Base-by-base conservation (phyloP, 1,140 invertebrate genomes). In the Macrotrachela quadricornifera region DNA sequence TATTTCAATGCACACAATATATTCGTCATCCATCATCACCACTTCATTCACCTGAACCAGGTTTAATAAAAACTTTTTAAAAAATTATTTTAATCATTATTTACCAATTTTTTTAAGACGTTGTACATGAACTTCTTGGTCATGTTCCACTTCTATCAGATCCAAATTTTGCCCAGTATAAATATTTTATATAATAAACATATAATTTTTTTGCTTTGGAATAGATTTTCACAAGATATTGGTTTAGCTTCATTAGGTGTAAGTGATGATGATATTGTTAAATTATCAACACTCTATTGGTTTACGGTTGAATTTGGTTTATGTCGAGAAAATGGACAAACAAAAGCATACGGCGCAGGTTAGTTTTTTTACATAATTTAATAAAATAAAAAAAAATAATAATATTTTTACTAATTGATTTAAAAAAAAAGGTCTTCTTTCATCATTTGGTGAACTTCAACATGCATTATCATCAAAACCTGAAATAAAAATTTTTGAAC, bases 1-100 rank as follows among this genome's bases (percentile, higher is more conserved):
- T 95, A 51, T 99, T 99, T 62, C 91, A 97, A 66, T 97, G 90
- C 68, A 99, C 94, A 1, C 94, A 99, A 64, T 99, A 99, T 59
- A 92, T 99, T 56, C 76, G 91, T 1, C 92, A 99, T 66, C 81
- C 83, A 2, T 90, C 86, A 2, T 86, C 95, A 75, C 92, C 92
- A 0, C 90, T 96, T 66, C 97, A 99, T 66, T 95, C 92, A 0
- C 92, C 92, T 0, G 91, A 96, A 73, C 90, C 91, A 38, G 92
- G 85, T 92, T 74, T 79, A 79, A 77, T 36, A 46, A n/a, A 21
- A 21, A 10, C 37, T 13, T 4, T 52, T n/a, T 17, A 16, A 1
- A 16, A 36, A 44, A n/a, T 14, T 17, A 49, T 9, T 30, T 55
- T 40, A 49, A 45, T 12, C 48, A 21, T 54, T 48, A 15, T 30